Base-by-base conservation (phyloP, 2,797 vertebrate genomes). In the Helarctos malayanus region DNA sequence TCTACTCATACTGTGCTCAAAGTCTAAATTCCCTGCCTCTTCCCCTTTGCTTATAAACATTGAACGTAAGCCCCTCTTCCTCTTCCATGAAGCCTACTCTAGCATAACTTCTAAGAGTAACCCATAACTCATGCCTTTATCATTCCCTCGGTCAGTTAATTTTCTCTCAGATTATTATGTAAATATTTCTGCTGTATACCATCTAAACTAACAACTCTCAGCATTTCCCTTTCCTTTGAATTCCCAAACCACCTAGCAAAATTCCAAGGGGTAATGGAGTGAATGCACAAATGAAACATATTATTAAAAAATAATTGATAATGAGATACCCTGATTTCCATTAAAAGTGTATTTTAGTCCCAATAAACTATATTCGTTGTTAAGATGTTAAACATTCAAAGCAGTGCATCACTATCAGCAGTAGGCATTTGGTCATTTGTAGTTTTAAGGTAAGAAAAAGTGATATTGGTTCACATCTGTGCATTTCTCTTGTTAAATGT, bases 341-440 rank as follows among this genome's bases (percentile, higher is more conserved):
- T 45, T 81, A 45, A 61, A 41, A 65, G 1, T 57, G 29, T 38
- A 86, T 78, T 79, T 79, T 16, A 80, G 19, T 23, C 38, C 32
- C 3, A 57, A 45, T 45, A 63, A 90, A 47, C 7, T 63, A 6
- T 38, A 91, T 32, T 88, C 45, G 54, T 32, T 27, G 13, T 84
- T 93, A 41, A 79, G n/a, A 38, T 73, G 3, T 89, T 93, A 76
- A 91, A 71, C 32, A 78, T 84, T 81, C 15, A 52, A 93, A 95
- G 54, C 3, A 85, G 7, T 41, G 3, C 3, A 65, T 76, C 9
- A 35, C 19, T 13, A 71, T 2, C 49, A 10, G 16, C 5, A 1
- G 7, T 88, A 65, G 2, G 7, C 9, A 76, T 85, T 93, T 57
- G 54, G 1, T 32, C 25, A 59, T n/a, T 88, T 84, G 12, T 65